Evolutionary conservation across 1,140 invertebrate species (phyloP).

Genomic region (Eulimnadia texana): DNA sequence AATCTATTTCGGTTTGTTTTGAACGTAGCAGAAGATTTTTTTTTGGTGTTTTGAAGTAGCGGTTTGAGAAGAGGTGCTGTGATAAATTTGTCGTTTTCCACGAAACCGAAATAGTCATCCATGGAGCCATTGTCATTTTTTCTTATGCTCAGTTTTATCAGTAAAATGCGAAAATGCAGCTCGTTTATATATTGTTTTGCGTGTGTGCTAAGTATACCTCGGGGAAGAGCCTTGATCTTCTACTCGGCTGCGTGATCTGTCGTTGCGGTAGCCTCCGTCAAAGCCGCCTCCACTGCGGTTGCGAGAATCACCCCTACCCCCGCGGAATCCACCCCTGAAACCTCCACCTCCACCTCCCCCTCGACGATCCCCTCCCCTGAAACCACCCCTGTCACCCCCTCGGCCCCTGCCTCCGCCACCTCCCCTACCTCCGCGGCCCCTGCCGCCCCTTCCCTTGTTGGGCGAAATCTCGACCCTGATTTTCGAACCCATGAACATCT

Average conservation of each 20-base stretch:
- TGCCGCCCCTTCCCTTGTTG: constrained; percentile 16
- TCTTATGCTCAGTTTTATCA: too few relatives aligned
- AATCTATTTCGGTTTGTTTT: background rate
- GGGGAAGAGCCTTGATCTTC: constrained; percentile 14
- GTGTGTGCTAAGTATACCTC: too few relatives aligned
- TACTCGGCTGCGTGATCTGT: constrained; percentile 14
- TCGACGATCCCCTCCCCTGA: constrained; percentile 10
- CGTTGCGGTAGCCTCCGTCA: constrained; percentile 10
- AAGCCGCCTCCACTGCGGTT: constrained; percentile 14
- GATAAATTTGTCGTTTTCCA: too few relatives aligned
- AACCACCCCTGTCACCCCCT: constrained; percentile 11
- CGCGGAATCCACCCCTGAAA: constrained; percentile 15
- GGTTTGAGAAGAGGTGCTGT: too few relatives aligned
- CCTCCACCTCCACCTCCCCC: constrained; percentile 15
- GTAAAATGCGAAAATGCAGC: too few relatives aligned
- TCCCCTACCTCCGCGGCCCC: constrained; percentile 17
- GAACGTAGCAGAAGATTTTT: background rate
- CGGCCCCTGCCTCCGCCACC: constrained; percentile 10
- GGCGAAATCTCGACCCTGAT: constrained; percentile 19
- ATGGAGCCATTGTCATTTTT: background rate
- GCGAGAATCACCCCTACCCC: constrained; percentile 12
- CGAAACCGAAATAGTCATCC: background rate
- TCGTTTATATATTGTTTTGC: too few relatives aligned
- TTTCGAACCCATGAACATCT: constrained; percentile 14
- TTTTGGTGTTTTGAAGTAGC: too few relatives aligned